Percentiles rank a stretch among this genome's conserved stretches.
These are phyloP conservation scores for Heterotilapia buettikoferi DNA, from an alignment of 2,113 vertebrate genomes.

Conservation along the genomic window DNA sequence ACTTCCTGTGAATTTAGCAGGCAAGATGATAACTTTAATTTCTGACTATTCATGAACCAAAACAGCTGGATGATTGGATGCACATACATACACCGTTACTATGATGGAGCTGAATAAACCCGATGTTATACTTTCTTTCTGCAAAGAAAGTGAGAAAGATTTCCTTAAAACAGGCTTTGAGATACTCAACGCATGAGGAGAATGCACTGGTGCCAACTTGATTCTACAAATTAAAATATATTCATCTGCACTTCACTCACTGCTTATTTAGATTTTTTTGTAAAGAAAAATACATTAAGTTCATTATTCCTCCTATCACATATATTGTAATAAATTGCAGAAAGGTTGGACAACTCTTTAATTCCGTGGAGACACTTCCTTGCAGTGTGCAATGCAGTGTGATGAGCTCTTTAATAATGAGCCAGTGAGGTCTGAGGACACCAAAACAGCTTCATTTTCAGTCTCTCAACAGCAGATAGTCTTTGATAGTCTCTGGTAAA, in stretches of 20 bases:
- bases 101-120: background rate
- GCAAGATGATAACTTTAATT: background rate
- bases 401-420: conserved; percentile 1
- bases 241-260: background rate
- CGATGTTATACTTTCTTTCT: background rate
- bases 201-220: background rate
- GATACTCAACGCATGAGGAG: background rate
- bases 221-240: background rate
- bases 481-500: conserved; percentile 85
- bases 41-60: background rate
- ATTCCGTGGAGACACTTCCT: background rate
- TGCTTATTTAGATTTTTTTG: background rate
- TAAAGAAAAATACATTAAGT: background rate
- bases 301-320: background rate
- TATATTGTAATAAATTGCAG: background rate
- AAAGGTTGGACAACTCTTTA: background rate
- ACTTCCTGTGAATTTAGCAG: background rate
- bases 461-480: conserved; percentile 85
- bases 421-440: background rate
- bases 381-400: background rate
- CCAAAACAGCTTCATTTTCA: conserved; percentile 36
- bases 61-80: background rate
- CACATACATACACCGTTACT: background rate
- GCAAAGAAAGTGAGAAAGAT: background rate
- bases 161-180: background rate